A percentile compares a stretch with the other conserved stretches of the same genome.
Conservation (phyloP, 2,888 invertebrate species). For the Tigriopus californicus region DNA sequence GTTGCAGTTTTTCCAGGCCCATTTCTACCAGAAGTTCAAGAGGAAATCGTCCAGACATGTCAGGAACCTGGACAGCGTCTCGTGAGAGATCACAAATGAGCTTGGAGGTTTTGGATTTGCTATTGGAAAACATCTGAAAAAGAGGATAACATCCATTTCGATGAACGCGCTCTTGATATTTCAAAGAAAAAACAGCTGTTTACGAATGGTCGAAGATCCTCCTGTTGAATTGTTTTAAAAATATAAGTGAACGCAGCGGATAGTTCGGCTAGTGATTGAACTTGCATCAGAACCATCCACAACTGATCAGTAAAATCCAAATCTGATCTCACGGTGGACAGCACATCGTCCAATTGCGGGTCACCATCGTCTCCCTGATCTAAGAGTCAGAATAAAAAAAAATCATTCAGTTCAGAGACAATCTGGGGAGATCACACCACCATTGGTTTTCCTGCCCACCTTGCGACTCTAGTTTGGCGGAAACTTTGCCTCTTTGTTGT, state of each 20-base stretch:
- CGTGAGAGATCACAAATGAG: not conserved
- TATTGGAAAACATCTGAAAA: constrained; percentile 1
- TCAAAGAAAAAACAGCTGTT: too few relatives aligned
- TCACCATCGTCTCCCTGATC: too few relatives aligned
- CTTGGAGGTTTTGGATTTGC: not conserved
- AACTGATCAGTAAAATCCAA: constrained; percentile 6
- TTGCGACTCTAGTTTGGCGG: not conserved
- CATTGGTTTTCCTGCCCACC: not conserved
- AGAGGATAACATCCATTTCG: not conserved
- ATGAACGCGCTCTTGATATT: not conserved
- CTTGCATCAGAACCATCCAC: not conserved
- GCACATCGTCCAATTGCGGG: too few relatives aligned
- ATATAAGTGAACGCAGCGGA: not conserved
- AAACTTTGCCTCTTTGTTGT: not conserved
- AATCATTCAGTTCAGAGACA: too few relatives aligned
- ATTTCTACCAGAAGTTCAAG: constrained; percentile 6
- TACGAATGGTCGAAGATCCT: constrained; percentile 7
- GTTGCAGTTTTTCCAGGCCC: constrained; percentile 3
- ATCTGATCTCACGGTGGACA: not conserved
- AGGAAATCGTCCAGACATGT: not conserved
- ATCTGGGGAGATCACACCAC: too few relatives aligned
- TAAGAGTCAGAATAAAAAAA: too few relatives aligned
- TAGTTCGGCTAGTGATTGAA: not conserved
- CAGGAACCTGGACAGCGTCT: not conserved
- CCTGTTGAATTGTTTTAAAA: not conserved